These are phyloP conservation scores for Pleuronectes platessa DNA, from an alignment of 2,113 vertebrate genomes.

Conservation along the genomic window DNA sequence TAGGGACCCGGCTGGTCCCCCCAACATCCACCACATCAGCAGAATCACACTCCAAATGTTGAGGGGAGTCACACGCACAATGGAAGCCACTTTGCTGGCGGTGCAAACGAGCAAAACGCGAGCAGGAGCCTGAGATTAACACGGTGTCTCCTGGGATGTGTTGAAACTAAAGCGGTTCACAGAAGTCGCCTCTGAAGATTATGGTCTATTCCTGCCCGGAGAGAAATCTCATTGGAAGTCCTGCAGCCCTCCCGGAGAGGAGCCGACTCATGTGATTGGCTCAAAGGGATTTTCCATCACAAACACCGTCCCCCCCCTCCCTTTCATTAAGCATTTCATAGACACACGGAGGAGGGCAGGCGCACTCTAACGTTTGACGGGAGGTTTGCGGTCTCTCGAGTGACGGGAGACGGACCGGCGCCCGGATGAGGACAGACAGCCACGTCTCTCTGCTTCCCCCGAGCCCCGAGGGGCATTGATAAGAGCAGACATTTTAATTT, in stretches of 20 bases:
- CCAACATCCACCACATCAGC: constrained; percentile 45
- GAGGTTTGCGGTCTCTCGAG: constrained; percentile 37
- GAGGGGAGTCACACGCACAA: constrained; percentile 9
- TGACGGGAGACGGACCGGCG: constrained; percentile 46
- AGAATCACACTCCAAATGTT: constrained; percentile 31
- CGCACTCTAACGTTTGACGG: constrained; percentile 49
- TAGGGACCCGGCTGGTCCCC: constrained; percentile 50
- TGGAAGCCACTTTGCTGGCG: constrained; percentile 10
- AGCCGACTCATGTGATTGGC: not conserved
- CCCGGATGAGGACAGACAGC: constrained; percentile 71
- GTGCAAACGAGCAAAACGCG: not conserved
- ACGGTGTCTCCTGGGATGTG: constrained; percentile 12
- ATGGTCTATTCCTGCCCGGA: not conserved
- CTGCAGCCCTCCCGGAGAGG: not conserved
- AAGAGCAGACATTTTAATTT: constrained; percentile 79
- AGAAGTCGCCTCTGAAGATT: not conserved
- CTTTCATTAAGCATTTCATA: not conserved
- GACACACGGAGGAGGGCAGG: constrained; percentile 18
- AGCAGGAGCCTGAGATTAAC: constrained; percentile 32
- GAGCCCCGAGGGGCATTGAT: constrained; percentile 66
- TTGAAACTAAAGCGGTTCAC: not conserved
- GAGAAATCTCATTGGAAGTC: not conserved
- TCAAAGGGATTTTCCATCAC: constrained; percentile 12
- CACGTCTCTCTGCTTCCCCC: constrained; percentile 45
- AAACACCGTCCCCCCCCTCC: not conserved